Percentiles rank a stretch among this genome's conserved stretches.
phyloP scores from a whole-genome alignment of 2,888 invertebrate species.

The Stenodema calcarata region DNA sequence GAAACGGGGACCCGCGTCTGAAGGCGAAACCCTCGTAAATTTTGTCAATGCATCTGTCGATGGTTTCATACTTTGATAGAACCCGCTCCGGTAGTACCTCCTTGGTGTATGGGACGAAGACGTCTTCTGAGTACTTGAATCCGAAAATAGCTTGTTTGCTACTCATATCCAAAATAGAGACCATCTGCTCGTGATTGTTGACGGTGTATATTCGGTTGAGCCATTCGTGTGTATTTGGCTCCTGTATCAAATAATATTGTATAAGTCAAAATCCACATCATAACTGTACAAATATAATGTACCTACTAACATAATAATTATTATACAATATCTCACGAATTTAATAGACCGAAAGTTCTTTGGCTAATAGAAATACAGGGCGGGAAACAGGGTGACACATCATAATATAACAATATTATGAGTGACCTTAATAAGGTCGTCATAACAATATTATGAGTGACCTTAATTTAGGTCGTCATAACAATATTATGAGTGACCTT shows the following conservation, averaged over 20 bases:
- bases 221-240: not conserved
- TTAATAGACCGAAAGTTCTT: too few species aligned
- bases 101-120: not conserved
- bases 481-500: too few species aligned
- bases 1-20: constrained; percentile 32
- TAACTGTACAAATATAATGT: not conserved
- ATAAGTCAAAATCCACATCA: too few species aligned
- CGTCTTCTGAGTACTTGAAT: not conserved
- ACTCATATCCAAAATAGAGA: not conserved
- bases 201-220: not conserved
- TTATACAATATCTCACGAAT: too few species aligned
- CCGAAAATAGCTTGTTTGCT: not conserved
- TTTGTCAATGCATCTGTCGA: constrained; percentile 30
- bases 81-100: not conserved
- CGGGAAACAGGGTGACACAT: too few species aligned
- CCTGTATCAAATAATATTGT: not conserved
- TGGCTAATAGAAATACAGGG: too few species aligned
- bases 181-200: not conserved
- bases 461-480: too few species aligned
- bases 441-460: too few species aligned
- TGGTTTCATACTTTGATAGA: constrained; percentile 22
- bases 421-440: too few species aligned
- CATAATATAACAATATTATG: too few species aligned
- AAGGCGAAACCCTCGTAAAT: constrained; percentile 45
- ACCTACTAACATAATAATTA: too few species aligned